Percentiles rank a stretch among this genome's conserved stretches.
phyloP scores from a whole-genome alignment of 2,888 invertebrate species.

The Eilema sororculum region DNA sequence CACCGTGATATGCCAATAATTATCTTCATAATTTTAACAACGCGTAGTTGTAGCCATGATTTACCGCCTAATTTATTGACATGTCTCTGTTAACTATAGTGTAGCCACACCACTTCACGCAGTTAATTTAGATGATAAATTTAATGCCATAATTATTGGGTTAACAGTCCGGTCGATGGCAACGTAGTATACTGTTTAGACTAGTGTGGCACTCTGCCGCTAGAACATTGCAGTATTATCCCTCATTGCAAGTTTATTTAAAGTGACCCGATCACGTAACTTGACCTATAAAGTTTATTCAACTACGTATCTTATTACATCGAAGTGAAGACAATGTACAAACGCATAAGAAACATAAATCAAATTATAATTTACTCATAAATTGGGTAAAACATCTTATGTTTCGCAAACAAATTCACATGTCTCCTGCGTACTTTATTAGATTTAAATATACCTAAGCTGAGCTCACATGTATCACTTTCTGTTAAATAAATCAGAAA shows the following conservation, averaged over 20 bases:
- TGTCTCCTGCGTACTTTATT: conserved; percentile 10
- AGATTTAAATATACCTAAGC: conserved; percentile 9
- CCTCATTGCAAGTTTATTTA: not conserved
- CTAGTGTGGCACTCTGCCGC: too few species aligned
- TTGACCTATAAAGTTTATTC: not conserved
- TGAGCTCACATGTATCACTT: not conserved
- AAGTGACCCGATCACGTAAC: not conserved
- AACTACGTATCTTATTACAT: not conserved
- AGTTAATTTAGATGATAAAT: too few species aligned
- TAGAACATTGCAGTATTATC: too few species aligned
- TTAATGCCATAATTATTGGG: too few species aligned
- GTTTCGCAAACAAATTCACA: conserved; percentile 9
- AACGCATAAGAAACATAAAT: conserved; percentile 1
- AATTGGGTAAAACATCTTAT: conserved; percentile 3
- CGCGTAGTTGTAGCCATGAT: too few species aligned
- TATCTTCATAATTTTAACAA: too few species aligned
- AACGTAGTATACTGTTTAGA: too few species aligned
- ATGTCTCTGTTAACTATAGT: too few species aligned
- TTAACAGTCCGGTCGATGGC: too few species aligned
- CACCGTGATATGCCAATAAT: too few species aligned
- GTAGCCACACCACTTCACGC: too few species aligned
- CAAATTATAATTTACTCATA: not conserved
- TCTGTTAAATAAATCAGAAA: not conserved
- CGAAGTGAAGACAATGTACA: not conserved
- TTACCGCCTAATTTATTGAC: too few species aligned